Conservation (phyloP, 2,888 invertebrate genomes). For the Patella depressa region DNA sequence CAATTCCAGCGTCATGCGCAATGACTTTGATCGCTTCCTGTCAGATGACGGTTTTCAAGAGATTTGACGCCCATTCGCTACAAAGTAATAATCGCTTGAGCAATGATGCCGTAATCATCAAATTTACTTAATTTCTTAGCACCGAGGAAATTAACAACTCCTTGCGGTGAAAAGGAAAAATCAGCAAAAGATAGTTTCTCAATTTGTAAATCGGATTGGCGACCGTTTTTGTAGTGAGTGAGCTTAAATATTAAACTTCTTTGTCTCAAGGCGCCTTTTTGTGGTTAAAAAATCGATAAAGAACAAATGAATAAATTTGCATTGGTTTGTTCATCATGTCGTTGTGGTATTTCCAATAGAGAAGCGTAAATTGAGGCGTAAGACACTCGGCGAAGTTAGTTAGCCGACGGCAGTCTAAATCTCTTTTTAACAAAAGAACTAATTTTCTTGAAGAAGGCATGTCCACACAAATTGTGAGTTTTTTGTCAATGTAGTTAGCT, state of each 20-base stretch:
- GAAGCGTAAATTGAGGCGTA: too few species aligned
- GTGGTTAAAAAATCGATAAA: constrained; percentile 10
- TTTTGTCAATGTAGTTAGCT: too few species aligned
- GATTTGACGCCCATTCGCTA: constrained; percentile 3
- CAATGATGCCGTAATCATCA: constrained; percentile 12
- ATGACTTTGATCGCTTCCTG: constrained; percentile 1
- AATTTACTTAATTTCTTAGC: constrained; percentile 12
- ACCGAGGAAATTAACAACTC: constrained; percentile 1
- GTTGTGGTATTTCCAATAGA: too few species aligned
- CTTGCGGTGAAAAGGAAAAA: background rate
- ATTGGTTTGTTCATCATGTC: background rate
- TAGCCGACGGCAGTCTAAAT: constrained; percentile 5
- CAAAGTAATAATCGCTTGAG: constrained; percentile 9
- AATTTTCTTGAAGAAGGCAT: background rate
- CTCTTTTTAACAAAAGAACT: constrained; percentile 3
- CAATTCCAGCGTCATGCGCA: constrained; percentile 3
- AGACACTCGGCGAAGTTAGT: background rate
- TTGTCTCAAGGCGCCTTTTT: constrained; percentile 13
- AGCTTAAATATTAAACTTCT: constrained; percentile 1
- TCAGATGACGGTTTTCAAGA: background rate
- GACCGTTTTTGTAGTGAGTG: background rate
- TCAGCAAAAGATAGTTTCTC: background rate
- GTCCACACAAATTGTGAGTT: background rate
- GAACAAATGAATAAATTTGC: constrained; percentile 13
- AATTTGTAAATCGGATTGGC: constrained; percentile 7